A percentile compares a stretch with the other conserved stretches of the same genome.
These are phyloP conservation scores for Pristiophorus japonicus DNA, from an alignment of 2,113 vertebrate genomes.

Conservation along the genomic window DNA sequence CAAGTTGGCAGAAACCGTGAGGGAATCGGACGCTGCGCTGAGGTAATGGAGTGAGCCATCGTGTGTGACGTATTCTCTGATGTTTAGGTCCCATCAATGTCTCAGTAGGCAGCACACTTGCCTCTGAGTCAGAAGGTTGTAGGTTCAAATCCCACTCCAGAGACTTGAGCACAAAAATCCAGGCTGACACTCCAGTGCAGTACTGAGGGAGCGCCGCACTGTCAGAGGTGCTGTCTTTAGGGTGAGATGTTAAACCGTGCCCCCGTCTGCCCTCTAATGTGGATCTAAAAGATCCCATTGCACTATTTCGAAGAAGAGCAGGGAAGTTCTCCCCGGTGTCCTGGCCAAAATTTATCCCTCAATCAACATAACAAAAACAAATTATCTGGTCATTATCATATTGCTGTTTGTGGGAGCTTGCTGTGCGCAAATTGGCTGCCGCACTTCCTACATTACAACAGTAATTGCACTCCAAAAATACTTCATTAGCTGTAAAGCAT, in stretches of 20 bases:
- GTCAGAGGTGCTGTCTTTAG: neutral
- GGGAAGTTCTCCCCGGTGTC: neutral
- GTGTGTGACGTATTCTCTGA: neutral
- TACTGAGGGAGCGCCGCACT: neutral
- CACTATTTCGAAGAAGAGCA: neutral
- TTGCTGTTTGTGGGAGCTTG: neutral
- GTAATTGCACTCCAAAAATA: neutral
- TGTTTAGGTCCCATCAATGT: neutral
- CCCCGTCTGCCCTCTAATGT: neutral
- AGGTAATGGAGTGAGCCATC: conserved; percentile 54
- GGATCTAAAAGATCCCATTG: neutral
- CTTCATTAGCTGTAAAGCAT: neutral
- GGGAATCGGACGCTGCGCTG: conserved; percentile 71
- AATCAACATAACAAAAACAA: too few species aligned
- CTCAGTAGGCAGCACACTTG: neutral
- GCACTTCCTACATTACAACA: neutral
- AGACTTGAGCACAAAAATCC: neutral
- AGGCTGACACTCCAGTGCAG: neutral
- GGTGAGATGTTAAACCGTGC: neutral
- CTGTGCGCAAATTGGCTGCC: neutral
- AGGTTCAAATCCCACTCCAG: too few species aligned
- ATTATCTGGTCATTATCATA: neutral
- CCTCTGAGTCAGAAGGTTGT: neutral
- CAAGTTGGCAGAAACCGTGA: conserved; percentile 63
- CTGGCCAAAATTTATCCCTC: neutral